Base-by-base conservation (phyloP, 92 coral and sea anemone species). In the Micromussa lordhowensis region DNA sequence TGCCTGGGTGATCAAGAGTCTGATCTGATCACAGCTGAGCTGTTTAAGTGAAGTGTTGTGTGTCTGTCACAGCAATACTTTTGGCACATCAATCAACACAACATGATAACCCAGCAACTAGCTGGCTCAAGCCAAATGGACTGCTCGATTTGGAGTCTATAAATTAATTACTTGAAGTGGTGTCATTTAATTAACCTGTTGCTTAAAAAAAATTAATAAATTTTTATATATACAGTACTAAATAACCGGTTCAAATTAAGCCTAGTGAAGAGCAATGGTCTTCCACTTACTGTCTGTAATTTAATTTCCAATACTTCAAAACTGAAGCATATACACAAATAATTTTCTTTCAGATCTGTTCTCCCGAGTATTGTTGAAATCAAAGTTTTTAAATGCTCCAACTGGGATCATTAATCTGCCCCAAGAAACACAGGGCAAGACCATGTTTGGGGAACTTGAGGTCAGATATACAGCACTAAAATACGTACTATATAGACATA, bases 371-470 rank as follows among this genome's bases (percentile, higher is more conserved):
- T 58, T 58, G 64, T 58, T 58, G 7, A 58, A 58, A 58, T 58
- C 64, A 58, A 58, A 58, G 64, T 58, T 58, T 10, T 58, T 58
- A 10, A 58, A 58, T 58, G 64, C 64, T 58, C 64, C 64, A 58
- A 58, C 64, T 58, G 64, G 64, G 24, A 58, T 10, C 64, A 58
- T 58, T 58, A 58, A 58, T 58, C 64, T 58, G 54, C 79, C 59
- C 31, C 79, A 75, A 75, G 79, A 75, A 75, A 75, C 59, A 75
- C 79, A 75, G 58, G 79, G 79, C 79, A 75, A 75, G 55, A 75
- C 79, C 79, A 40, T 75, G 79, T 75, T 75, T 75, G 79, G 78
- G 79, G 57, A 75, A 75, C 79, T 75, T 75, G 31, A 75, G 79
- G 57, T 75, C 55, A 75, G 79, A 75, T 75, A 75, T 75, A 75